Evolutionary conservation across 2,113 vertebrate genomes (phyloP).

Genomic region (Micromys minutus): DNA sequence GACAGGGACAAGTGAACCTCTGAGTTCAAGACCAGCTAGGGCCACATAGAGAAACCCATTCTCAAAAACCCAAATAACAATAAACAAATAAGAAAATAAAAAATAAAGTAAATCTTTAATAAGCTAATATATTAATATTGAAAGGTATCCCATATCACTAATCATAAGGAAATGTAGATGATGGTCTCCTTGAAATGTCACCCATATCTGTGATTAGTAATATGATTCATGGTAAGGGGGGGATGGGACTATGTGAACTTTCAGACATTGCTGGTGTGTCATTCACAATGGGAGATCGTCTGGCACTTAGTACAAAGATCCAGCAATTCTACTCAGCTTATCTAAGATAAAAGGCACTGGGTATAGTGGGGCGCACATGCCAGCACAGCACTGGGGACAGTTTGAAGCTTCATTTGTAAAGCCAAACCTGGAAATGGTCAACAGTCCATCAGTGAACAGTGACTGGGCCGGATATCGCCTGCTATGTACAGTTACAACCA

Average conservation of each 20-base stretch:
- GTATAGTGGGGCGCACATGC: neutral
- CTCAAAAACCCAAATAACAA: neutral
- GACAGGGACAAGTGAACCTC: no score
- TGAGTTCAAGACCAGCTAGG: no score
- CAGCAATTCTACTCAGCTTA: neutral
- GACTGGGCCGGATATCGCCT: neutral
- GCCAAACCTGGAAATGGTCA: neutral
- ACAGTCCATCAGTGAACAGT: neutral
- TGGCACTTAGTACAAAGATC: neutral
- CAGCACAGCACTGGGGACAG: neutral
- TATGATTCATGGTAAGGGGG: neutral
- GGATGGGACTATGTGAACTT: no score
- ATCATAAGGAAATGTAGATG: neutral
- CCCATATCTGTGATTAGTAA: neutral
- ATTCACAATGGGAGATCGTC: neutral
- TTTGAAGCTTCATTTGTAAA: neutral
- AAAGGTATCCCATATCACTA: neutral
- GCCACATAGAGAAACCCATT: neutral
- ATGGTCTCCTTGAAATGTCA: no score
- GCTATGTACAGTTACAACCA: neutral
- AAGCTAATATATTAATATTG: neutral
- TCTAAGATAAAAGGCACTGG: neutral
- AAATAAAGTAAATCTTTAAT: neutral
- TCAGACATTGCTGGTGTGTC: neutral
- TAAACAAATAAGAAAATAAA: neutral